Evolutionary conservation across 2,113 vertebrate species (phyloP).

Genomic region (Clarias gariepinus): DNA sequence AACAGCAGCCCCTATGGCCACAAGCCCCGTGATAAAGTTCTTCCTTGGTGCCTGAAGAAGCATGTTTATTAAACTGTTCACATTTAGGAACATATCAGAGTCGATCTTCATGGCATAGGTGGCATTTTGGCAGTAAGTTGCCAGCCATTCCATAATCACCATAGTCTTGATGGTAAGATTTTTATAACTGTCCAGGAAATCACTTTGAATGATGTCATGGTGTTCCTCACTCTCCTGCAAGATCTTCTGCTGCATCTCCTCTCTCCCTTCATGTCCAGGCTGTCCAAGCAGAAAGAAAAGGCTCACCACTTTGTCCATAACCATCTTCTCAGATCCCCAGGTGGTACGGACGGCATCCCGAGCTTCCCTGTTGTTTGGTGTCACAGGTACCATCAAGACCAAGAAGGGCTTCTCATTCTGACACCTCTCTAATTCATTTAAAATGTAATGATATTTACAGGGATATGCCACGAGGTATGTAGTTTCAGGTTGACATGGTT

Average conservation of each 20-base stretch:
- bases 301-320: slow-evolving; percentile 53
- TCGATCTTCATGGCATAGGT: slow-evolving; percentile 78
- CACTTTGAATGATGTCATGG: slow-evolving; percentile 74
- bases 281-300: slow-evolving; percentile 70
- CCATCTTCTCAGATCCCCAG: slow-evolving; percentile 64
- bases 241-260: slow-evolving; percentile 47
- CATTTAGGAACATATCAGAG: slow-evolving; percentile 75
- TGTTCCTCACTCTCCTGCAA: slow-evolving; percentile 67
- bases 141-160: slow-evolving; percentile 82
- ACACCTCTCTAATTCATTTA: slow-evolving; percentile 66
- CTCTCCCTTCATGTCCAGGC: not conserved
- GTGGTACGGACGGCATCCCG: slow-evolving; percentile 68
- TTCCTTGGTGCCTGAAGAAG: not conserved
- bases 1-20: not conserved
- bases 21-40: slow-evolving; percentile 57
- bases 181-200: slow-evolving; percentile 80
- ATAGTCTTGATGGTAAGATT: slow-evolving; percentile 82
- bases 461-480: slow-evolving; percentile 65
- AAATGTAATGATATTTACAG: slow-evolving; percentile 61
- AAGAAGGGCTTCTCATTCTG: slow-evolving; percentile 62
- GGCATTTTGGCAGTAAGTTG: slow-evolving; percentile 65
- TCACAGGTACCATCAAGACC: slow-evolving; percentile 70
- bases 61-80: slow-evolving; percentile 57
- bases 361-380: slow-evolving; percentile 49
- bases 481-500: slow-evolving; percentile 30